These are phyloP conservation scores for Autographa gamma DNA, from an alignment of 2,888 invertebrate genomes.

Conservation along the genomic window DNA sequence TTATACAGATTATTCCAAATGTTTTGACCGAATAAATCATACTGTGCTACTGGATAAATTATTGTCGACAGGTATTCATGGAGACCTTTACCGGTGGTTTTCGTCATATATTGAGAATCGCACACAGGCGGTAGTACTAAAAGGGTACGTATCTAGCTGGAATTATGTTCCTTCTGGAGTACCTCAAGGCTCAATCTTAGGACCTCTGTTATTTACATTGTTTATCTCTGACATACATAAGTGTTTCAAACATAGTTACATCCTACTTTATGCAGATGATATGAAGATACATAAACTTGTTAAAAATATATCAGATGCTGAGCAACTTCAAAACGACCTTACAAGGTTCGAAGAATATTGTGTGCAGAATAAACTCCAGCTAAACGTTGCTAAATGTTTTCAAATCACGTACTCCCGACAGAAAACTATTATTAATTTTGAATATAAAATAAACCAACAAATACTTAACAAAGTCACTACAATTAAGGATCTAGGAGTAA, in stretches of 20 bases:
- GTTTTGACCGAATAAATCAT: conserved; percentile 24
- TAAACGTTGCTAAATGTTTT: conserved; percentile 11
- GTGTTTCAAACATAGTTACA: conserved; percentile 6
- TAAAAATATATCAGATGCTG: conserved; percentile 6
- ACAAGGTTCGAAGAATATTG: conserved; percentile 8
- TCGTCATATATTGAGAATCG: conserved; percentile 7
- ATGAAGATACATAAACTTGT: conserved; percentile 12
- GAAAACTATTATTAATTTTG: not conserved
- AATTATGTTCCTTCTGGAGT: not conserved
- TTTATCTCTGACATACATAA: conserved; percentile 6
- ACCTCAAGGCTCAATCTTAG: no score
- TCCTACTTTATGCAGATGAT: conserved; percentile 17
- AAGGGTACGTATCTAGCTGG: conserved; percentile 7
- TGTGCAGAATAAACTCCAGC: not conserved
- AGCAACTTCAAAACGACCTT: conserved; percentile 12
- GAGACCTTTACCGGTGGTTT: conserved; percentile 19
- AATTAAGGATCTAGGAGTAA: conserved; percentile 17
- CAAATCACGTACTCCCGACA: not conserved
- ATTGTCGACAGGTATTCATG: conserved; percentile 6
- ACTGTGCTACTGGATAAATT: conserved; percentile 13
- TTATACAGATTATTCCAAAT: not conserved
- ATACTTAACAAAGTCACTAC: conserved; percentile 9
- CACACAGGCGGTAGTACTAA: conserved; percentile 4
- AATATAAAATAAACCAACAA: not conserved
- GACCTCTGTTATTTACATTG: not conserved